phyloP scores from a whole-genome alignment of 2,113 vertebrate genomes.

The Megalops atlanticus region DNA sequence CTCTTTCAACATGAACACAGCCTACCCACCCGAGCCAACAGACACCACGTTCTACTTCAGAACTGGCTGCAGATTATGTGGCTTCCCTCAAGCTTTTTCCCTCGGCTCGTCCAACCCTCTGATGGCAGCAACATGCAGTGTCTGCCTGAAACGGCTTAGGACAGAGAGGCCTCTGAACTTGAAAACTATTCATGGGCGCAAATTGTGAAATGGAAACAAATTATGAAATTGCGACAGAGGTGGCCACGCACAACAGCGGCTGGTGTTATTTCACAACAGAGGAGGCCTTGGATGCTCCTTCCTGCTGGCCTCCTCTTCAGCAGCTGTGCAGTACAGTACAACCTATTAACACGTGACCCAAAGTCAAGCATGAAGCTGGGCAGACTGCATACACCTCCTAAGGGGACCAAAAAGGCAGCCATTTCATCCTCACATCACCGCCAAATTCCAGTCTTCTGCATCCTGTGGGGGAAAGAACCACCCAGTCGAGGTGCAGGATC shows the following conservation, averaged over 20 bases:
- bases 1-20: not conserved
- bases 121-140: too few species aligned
- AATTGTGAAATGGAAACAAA: too few species aligned
- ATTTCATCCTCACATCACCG: conserved; percentile 60
- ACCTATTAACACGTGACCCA: conserved; percentile 3
- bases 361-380: conserved; percentile 39
- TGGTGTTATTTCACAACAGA: conserved; percentile 1
- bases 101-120: too few species aligned
- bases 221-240: too few species aligned
- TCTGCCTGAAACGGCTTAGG: conserved; percentile 7
- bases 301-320: conserved; percentile 35
- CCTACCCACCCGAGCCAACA: not conserved
- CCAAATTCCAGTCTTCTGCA: conserved; percentile 57
- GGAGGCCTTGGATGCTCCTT: conserved; percentile 30
- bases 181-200: too few species aligned
- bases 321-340: conserved; percentile 23
- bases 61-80: not conserved
- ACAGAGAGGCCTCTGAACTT: conserved; percentile 17
- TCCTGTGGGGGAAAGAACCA: too few species aligned
- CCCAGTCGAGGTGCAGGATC: too few species aligned
- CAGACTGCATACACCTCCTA: not conserved
- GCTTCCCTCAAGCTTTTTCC: not conserved
- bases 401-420: conserved; percentile 32
- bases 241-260: not conserved
- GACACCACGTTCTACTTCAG: conserved; percentile 13